Conservation (phyloP, 2,888 invertebrate genomes). For the Netelia melanura region DNA sequence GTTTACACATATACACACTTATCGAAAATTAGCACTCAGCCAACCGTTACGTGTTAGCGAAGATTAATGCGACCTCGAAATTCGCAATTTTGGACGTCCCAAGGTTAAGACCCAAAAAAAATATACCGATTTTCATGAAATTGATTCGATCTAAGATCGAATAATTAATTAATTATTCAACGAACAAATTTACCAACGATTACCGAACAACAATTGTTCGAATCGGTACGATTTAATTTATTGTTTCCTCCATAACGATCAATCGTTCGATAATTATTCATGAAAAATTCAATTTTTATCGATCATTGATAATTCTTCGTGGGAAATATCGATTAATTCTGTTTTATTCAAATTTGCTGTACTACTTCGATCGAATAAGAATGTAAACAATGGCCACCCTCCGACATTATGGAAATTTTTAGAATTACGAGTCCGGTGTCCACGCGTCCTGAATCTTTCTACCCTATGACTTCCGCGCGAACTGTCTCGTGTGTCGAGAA, state of each 20-base stretch:
- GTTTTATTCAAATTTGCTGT: neutral
- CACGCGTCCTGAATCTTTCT: neutral
- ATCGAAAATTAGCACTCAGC: no score
- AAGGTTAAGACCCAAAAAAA: no score
- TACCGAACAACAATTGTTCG: no score
- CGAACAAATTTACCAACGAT: no score
- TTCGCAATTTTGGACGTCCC: no score
- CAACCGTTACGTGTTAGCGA: no score
- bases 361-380: neutral
- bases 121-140: no score
- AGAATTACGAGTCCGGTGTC: conserved; percentile 22
- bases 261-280: neutral
- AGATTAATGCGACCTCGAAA: no score
- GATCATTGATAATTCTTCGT: neutral
- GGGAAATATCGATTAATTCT: neutral
- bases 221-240: no score
- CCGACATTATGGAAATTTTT: neutral
- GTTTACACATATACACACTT: no score
- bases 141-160: no score
- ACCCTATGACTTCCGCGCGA: neutral
- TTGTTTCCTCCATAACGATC: neutral
- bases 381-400: neutral
- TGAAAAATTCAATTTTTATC: neutral
- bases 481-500: conserved; percentile 45
- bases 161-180: no score